Base-by-base conservation (phyloP, 2,113 vertebrate species). In the Clupea harengus region DNA sequence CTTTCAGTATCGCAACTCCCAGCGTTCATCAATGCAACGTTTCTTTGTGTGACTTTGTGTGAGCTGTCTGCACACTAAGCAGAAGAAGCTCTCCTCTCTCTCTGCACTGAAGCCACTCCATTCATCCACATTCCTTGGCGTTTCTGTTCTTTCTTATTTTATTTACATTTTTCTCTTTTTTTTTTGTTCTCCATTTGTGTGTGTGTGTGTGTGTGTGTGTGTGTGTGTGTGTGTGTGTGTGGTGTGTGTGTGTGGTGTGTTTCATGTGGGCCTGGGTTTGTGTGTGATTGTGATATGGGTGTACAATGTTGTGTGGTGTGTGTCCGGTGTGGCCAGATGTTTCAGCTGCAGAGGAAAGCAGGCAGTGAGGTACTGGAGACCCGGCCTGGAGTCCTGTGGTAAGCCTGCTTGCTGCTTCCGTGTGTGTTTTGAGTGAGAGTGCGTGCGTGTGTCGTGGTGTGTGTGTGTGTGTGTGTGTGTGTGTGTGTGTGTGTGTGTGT, bases 381-480 rank as follows among this genome's bases (percentile, higher is more conserved):
- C 25, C 64, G 25, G 64, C 64, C 64, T 25, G 64, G 64, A 67
- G 64, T 67, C 64, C n/a, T 67, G 64, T 7, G 64, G 64, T 67
- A 67, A 67, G 64, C 64, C n/a, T 28, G 7, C n/a, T 67, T 67
- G 64, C 64, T 67, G 64, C 64, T 67, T n/a, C 64, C 64, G n/a
- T 67, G 6, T 28, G 60, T 28, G 6, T 67, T n/a, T n/a, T n/a
- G n/a, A n/a, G n/a, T n/a, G n/a, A n/a, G n/a, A n/a, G n/a, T n/a
- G n/a, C n/a, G 22, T 67, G 22, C 11, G 60, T 67, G 22, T 67
- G n/a, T 25, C n/a, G 6, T 1, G 6, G 64, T 13, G 64, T 11
- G 57, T 64, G 57, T 25, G 22, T 8, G 57, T 9, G 57, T 64
- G 57, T 25, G 22, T 64, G 20, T 2, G 57, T n/a, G 22, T 60